Conservation (phyloP, 1,140 invertebrate species). For the Octopus bimaculoides region DNA sequence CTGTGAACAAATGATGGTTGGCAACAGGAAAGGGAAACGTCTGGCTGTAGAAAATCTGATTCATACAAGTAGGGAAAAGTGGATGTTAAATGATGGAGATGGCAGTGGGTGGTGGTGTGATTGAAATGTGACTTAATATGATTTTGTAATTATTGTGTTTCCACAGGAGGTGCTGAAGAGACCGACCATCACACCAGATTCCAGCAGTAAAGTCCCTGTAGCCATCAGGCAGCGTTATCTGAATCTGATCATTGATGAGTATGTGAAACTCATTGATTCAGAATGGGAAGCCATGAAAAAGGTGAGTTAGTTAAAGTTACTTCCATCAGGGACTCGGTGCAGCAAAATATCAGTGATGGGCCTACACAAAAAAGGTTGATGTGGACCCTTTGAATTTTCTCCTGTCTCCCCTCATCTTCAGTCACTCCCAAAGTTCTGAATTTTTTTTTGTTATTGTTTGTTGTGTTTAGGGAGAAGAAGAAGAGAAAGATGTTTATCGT, state of each 20-base stretch:
- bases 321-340: no score
- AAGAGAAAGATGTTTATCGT: conserved; percentile 76
- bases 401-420: no score
- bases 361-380: no score
- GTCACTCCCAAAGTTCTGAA: not conserved
- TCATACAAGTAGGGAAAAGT: no score
- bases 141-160: not conserved
- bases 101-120: not conserved
- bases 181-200: conserved; percentile 65
- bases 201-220: conserved; percentile 75
- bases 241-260: conserved; percentile 83
- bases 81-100: not conserved
- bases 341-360: no score
- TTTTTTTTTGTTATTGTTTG: not conserved
- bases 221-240: conserved; percentile 82
- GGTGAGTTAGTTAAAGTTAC: conserved; percentile 45
- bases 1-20: no score
- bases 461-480: conserved; percentile 55
- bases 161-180: conserved; percentile 49
- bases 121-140: not conserved
- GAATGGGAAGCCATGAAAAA: conserved; percentile 71
- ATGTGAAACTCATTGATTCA: conserved; percentile 67
- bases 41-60: no score
- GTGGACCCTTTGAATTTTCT: no score
- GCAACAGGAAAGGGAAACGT: no score